Evolutionary conservation across 2,888 invertebrate species (phyloP).

Genomic region (Sphaeridia pumilis): DNA sequence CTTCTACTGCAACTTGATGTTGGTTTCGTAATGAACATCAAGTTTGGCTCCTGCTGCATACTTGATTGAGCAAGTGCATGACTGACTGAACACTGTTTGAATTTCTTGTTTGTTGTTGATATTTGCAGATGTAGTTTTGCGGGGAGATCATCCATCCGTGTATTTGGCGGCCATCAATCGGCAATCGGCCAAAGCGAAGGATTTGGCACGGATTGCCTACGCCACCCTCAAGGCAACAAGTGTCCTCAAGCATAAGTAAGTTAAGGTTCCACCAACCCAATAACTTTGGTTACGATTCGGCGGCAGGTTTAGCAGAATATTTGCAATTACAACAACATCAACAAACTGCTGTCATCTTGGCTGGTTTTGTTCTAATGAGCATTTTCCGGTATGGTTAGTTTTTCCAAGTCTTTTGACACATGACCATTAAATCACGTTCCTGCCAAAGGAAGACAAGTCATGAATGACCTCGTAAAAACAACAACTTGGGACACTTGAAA

Average conservation of each 20-base stretch:
- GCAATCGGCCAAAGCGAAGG: constrained; percentile 51
- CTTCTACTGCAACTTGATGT: too few species aligned
- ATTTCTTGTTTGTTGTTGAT: constrained; percentile 2
- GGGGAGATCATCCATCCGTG: constrained; percentile 53
- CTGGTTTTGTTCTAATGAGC: not conserved
- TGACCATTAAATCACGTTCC: not conserved
- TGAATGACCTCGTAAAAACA: not conserved
- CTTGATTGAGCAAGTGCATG: too few species aligned
- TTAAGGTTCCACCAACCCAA: constrained; percentile 17
- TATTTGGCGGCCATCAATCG: constrained; percentile 61
- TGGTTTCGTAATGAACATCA: too few species aligned
- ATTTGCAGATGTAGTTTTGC: constrained; percentile 51
- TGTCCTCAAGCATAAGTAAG: constrained; percentile 51
- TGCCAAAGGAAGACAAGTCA: too few species aligned
- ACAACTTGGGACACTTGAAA: too few species aligned
- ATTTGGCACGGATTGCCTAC: constrained; percentile 54
- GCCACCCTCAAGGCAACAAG: constrained; percentile 55
- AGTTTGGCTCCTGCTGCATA: too few species aligned
- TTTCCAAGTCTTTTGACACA: not conserved
- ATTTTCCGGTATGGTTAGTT: constrained; percentile 4
- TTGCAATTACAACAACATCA: too few species aligned
- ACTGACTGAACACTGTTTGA: constrained; percentile 1
- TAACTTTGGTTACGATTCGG: not conserved
- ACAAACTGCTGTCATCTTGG: too few species aligned
- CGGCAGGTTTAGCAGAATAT: too few species aligned